These are phyloP conservation scores for Silurus aristotelis DNA, from an alignment of 2,797 vertebrate species.

Conservation along the genomic window DNA sequence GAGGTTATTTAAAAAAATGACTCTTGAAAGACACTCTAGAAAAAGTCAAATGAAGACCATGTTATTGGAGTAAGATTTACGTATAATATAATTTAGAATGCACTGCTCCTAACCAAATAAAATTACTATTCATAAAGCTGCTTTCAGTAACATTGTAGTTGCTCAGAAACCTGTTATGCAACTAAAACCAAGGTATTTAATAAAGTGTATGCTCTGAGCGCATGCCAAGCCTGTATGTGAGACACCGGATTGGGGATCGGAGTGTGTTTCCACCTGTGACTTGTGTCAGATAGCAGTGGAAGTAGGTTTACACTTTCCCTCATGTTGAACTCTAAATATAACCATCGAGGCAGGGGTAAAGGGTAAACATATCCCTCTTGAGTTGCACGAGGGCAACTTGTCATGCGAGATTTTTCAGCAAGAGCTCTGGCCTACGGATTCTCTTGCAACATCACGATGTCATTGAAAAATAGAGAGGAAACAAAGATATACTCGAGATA, in stretches of 20 bases:
- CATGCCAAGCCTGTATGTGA: background rate
- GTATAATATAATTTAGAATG: background rate
- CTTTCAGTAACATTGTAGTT: background rate
- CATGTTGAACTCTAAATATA: conserved; percentile 62
- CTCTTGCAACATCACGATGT: conserved; percentile 30
- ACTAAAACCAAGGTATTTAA: background rate
- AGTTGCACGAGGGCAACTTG: conserved; percentile 50
- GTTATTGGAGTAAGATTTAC: background rate
- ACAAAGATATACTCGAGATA: background rate
- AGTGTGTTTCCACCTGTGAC: conserved; percentile 49
- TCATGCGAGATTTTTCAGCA: conserved; percentile 57
- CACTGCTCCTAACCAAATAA: background rate
- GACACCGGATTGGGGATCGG: conserved; percentile 1
- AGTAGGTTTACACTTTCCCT: conserved; percentile 51
- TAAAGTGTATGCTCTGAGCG: background rate
- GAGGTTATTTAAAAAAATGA: background rate
- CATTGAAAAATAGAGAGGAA: background rate
- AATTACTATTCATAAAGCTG: background rate
- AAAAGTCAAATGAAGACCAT: background rate
- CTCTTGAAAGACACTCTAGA: background rate
- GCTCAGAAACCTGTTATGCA: background rate
- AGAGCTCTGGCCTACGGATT: conserved; percentile 45
- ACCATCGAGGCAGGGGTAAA: conserved; percentile 54
- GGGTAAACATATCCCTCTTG: conserved; percentile 59
- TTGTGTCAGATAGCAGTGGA: conserved; percentile 50